Conservation (phyloP, 1,140 invertebrate genomes). For the Drosophila subpulchrella region DNA sequence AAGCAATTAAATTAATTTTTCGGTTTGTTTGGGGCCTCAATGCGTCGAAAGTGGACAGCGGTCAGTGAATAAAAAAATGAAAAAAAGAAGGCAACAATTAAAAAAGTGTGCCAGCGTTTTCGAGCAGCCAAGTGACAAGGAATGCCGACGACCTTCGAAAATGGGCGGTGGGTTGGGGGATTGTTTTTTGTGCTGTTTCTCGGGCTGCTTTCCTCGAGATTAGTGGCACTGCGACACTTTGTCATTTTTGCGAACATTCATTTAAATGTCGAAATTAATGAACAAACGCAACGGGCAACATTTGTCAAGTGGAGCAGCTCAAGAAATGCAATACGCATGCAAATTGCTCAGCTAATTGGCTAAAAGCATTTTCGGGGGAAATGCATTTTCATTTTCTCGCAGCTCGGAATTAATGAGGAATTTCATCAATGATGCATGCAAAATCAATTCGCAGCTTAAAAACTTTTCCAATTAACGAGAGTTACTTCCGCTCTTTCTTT, state of each 20-base stretch:
- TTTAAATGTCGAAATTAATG: slow-evolving; percentile 63
- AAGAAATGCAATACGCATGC: slow-evolving; percentile 13
- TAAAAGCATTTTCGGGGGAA: slow-evolving; percentile 6
- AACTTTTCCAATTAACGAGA: slow-evolving; percentile 67
- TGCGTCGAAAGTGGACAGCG: slow-evolving; percentile 34
- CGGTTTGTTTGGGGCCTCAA: slow-evolving; percentile 13
- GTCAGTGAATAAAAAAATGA: slow-evolving; percentile 23
- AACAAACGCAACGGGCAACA: slow-evolving; percentile 25
- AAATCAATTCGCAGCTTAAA: slow-evolving; percentile 54
- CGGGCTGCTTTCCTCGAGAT: neutral
- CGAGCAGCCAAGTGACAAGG: slow-evolving; percentile 21
- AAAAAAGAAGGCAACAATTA: slow-evolving; percentile 26
- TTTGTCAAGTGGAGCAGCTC: slow-evolving; percentile 2
- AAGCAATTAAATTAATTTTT: slow-evolving; percentile 58
- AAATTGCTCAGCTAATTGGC: slow-evolving; percentile 37
- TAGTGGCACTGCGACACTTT: slow-evolving; percentile 28
- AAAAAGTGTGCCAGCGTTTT: slow-evolving; percentile 53
- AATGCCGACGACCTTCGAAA: slow-evolving; percentile 53
- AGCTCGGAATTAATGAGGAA: slow-evolving; percentile 23
- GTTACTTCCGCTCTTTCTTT: neutral
- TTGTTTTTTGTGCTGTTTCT: neutral
- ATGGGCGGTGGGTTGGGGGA: neutral
- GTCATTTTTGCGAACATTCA: slow-evolving; percentile 51
- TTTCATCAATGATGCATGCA: slow-evolving; percentile 46
- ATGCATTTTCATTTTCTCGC: slow-evolving; percentile 3